phyloP scores from a whole-genome alignment of 2,113 vertebrate genomes.

The Grammomys dolichurus region DNA sequence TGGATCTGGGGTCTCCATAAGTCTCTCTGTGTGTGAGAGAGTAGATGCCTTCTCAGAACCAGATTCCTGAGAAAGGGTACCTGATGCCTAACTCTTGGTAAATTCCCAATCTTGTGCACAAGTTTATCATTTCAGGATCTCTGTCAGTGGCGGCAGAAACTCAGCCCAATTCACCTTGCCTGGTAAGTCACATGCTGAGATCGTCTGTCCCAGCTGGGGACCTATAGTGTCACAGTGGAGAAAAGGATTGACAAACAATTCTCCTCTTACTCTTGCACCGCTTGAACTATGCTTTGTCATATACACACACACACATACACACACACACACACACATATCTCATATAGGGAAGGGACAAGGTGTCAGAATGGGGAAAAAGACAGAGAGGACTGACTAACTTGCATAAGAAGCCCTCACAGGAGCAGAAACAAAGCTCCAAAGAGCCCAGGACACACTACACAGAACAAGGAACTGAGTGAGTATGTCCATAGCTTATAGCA shows the following conservation, averaged over 20 bases:
- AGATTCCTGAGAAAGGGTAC: not conserved
- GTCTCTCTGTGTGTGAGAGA: not conserved
- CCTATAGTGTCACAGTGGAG: not conserved
- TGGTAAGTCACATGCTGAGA: constrained; percentile 50
- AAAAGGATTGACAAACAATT: not conserved
- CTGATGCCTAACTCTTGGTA: not conserved
- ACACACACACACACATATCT: too few relatives aligned
- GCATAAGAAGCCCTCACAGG: not conserved
- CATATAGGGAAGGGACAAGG: not conserved
- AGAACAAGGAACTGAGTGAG: not conserved
- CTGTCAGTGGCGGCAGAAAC: constrained; percentile 26
- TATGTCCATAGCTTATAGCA: not conserved
- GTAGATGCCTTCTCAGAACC: not conserved
- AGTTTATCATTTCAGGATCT: constrained; percentile 72
- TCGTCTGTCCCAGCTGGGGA: not conserved
- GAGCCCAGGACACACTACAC: not conserved
- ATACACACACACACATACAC: too few relatives aligned
- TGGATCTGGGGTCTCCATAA: not conserved
- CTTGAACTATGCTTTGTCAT: too few relatives aligned
- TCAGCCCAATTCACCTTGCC: not conserved
- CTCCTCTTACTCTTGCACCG: not conserved
- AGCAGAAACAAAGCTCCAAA: not conserved
- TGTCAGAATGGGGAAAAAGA: not conserved
- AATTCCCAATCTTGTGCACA: not conserved
- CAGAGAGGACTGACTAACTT: not conserved